Evolutionary conservation across 2,888 invertebrate genomes (phyloP).

Genomic region (Drosophila borborema): DNA sequence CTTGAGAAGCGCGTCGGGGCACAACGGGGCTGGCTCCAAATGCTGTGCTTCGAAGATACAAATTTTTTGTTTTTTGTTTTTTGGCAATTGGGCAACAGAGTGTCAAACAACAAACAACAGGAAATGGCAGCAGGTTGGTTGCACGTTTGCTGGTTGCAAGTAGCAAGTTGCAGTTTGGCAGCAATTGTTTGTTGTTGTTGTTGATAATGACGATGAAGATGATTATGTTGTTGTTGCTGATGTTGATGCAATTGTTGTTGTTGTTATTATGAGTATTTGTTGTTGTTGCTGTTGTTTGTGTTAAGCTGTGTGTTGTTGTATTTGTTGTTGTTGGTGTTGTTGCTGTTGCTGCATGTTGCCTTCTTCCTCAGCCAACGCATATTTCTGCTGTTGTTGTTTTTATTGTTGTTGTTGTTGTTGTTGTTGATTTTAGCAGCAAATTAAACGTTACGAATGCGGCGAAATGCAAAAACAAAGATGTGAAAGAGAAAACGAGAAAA

Average conservation of each 20-base stretch:
- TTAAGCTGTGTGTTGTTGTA: constrained; percentile 20
- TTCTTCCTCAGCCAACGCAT: constrained; percentile 49
- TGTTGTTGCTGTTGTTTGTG: constrained; percentile 20
- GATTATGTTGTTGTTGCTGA: constrained; percentile 14
- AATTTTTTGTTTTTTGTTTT: not conserved
- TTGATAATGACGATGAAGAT: constrained; percentile 19
- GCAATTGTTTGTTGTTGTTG: constrained; percentile 18
- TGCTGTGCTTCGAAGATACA: constrained; percentile 40
- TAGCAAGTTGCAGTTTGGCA: constrained; percentile 22
- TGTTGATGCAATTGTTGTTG: constrained; percentile 10
- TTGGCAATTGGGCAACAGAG: constrained; percentile 23
- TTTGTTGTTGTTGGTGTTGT: constrained; percentile 21
- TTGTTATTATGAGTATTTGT: constrained; percentile 15
- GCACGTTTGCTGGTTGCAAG: constrained; percentile 4
- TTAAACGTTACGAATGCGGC: constrained; percentile 61
- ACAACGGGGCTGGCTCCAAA: constrained; percentile 8
- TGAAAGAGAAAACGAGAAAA: constrained; percentile 52
- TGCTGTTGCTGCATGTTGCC: constrained; percentile 49
- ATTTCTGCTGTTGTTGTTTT: constrained; percentile 40
- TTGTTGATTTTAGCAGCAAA: constrained; percentile 41
- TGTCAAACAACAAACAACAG: constrained; percentile 21
- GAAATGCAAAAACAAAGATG: constrained; percentile 58
- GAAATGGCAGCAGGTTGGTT: constrained; percentile 10
- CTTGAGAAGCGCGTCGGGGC: constrained; percentile 53
- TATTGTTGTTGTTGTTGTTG: constrained; percentile 16